These are phyloP conservation scores for Lithophane ornitopus DNA, from an alignment of 2,888 invertebrate genomes.

Conservation along the genomic window DNA sequence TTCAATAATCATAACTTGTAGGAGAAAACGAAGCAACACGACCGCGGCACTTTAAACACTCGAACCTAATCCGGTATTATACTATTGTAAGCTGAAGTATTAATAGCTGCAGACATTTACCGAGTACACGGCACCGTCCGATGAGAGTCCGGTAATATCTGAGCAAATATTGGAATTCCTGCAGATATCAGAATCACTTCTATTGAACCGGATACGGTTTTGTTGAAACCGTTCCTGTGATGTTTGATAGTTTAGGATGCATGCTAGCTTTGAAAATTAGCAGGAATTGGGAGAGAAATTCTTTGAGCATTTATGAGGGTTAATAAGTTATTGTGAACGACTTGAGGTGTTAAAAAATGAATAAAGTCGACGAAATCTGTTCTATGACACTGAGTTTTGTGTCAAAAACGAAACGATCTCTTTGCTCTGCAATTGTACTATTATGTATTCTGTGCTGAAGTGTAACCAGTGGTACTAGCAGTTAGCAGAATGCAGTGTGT, in stretches of 20 bases:
- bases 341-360: not conserved
- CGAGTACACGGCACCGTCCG: conserved; percentile 15
- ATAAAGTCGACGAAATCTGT: not conserved
- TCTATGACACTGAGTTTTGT: not conserved
- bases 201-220: conserved; percentile 35
- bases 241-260: conserved; percentile 34
- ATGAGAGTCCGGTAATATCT: conserved; percentile 53
- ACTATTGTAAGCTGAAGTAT: conserved; percentile 40
- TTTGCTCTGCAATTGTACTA: not conserved
- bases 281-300: not conserved
- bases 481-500: conserved; percentile 26
- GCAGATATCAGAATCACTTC: conserved; percentile 39
- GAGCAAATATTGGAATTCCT: conserved; percentile 56
- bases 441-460: not conserved
- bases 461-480: conserved; percentile 22
- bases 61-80: conserved; percentile 29
- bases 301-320: not conserved
- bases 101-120: conserved; percentile 47
- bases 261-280: conserved; percentile 22
- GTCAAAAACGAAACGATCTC: not conserved
- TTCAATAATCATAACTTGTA: no score
- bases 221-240: conserved; percentile 15
- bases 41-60: not conserved
- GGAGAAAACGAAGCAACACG: not conserved
- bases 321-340: no score